phyloP scores from a whole-genome alignment of 2,888 invertebrate species.

The Hirtodrosophila trivittata region DNA sequence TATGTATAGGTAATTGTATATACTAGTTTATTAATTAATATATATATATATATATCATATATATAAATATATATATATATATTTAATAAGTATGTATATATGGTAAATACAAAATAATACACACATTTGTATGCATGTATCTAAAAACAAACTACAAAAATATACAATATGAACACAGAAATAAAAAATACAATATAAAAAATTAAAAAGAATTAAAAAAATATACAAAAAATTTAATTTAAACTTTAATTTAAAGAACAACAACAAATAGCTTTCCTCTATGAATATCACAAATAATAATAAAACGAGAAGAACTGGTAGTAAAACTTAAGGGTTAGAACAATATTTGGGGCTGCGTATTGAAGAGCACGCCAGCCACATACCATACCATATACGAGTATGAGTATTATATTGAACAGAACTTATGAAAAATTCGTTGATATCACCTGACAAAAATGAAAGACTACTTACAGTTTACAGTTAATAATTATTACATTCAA shows the following conservation, averaged over 20 bases:
- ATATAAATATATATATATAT: conserved; percentile 52
- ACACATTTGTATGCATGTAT: conserved; percentile 35
- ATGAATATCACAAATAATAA: conserved; percentile 44
- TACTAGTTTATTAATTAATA: conserved; percentile 70
- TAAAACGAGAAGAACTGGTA: conserved; percentile 1
- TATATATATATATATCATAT: conserved; percentile 55
- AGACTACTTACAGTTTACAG: conserved; percentile 58
- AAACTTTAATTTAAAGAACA: conserved; percentile 5
- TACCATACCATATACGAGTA: conserved; percentile 1
- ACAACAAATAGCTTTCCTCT: not conserved
- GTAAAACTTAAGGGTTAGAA: conserved; percentile 36
- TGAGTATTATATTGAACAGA: conserved; percentile 23
- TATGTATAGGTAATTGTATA: conserved; percentile 68
- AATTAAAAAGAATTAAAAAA: conserved; percentile 50
- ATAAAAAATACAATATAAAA: conserved; percentile 34
- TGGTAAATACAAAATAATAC: conserved; percentile 54
- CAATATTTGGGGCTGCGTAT: conserved; percentile 28
- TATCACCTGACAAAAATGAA: conserved; percentile 78
- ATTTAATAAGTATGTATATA: conserved; percentile 53
- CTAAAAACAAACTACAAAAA: conserved; percentile 60
- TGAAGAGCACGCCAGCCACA: not conserved
- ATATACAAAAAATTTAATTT: conserved; percentile 17
- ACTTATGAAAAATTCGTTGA: conserved; percentile 77
- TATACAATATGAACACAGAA: conserved; percentile 51
- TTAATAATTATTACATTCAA: conserved; percentile 29